Percentiles rank a stretch among this genome's conserved stretches.
Conservation (phyloP, 2,888 invertebrate genomes). For the Plebejus melissa region DNA sequence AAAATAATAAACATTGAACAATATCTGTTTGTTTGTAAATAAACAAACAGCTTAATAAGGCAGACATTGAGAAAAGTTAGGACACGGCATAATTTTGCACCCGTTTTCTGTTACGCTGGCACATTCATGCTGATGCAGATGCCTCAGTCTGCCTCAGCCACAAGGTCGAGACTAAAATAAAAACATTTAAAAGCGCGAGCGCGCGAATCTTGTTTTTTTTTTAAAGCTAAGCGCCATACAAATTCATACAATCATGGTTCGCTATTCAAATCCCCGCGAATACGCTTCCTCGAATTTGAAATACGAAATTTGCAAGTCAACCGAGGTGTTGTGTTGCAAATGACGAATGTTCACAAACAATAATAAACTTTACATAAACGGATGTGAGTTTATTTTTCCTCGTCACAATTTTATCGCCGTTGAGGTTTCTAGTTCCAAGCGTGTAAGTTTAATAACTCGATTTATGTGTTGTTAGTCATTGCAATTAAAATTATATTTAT, state of each 20-base stretch:
- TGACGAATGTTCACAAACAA: neutral
- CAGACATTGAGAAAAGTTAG: neutral
- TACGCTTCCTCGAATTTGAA: neutral
- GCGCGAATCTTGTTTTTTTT: neutral
- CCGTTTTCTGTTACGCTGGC: no score
- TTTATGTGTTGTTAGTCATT: constrained; percentile 17
- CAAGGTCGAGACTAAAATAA: neutral
- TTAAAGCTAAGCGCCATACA: neutral
- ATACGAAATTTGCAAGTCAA: constrained; percentile 4
- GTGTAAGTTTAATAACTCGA: neutral
- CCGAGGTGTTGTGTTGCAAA: constrained; percentile 8
- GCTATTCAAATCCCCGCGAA: neutral
- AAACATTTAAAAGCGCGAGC: neutral
- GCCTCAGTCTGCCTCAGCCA: neutral
- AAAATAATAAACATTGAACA: neutral
- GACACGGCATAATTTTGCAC: no score
- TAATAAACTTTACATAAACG: constrained; percentile 9
- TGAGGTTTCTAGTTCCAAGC: constrained; percentile 13
- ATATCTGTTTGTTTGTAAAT: neutral
- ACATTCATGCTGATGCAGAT: no score
- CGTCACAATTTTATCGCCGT: neutral
- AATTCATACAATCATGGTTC: neutral
- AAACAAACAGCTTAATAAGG: neutral
- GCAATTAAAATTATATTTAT: neutral
- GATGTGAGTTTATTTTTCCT: constrained; percentile 6